Evolutionary conservation across 2,113 vertebrate genomes (phyloP).

Genomic region (human): DNA sequence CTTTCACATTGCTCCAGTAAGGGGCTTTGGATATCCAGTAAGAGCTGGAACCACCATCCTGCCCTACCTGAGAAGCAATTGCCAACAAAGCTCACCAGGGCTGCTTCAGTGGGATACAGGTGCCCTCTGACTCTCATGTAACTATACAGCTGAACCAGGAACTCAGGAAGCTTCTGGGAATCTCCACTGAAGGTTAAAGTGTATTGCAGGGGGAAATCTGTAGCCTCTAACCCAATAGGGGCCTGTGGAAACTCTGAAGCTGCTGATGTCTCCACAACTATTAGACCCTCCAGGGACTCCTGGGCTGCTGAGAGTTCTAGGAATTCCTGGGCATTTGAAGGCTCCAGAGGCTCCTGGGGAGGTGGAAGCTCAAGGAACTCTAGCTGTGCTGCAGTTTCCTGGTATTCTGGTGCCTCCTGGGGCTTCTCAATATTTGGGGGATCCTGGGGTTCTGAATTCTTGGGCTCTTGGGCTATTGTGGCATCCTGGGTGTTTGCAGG

Average conservation of each 20-base stretch:
- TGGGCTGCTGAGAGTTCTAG: neutral
- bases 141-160: conserved; percentile 34
- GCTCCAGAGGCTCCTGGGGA: neutral
- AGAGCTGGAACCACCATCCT: conserved; percentile 42
- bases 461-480: neutral
- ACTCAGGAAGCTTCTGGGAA: conserved; percentile 36
- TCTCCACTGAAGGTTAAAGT: neutral
- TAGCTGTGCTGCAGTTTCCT: neutral
- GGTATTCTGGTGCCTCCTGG: neutral
- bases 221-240: neutral
- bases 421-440: neutral
- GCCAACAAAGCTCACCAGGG: conserved; percentile 39
- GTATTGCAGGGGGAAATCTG: conserved; percentile 21
- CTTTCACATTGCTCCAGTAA: conserved; percentile 44
- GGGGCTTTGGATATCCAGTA: conserved; percentile 32
- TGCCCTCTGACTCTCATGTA: conserved; percentile 37
- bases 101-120: conserved; percentile 12
- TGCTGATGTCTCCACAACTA: neutral
- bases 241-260: neutral
- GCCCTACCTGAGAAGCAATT: conserved; percentile 31
- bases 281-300: neutral
- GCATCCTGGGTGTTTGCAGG: neutral
- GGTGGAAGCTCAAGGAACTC: neutral
- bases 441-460: neutral
- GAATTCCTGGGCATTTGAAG: conserved; percentile 37